These are phyloP conservation scores for Smithornis capensis DNA, from an alignment of 2,113 vertebrate species.

Conservation along the genomic window DNA sequence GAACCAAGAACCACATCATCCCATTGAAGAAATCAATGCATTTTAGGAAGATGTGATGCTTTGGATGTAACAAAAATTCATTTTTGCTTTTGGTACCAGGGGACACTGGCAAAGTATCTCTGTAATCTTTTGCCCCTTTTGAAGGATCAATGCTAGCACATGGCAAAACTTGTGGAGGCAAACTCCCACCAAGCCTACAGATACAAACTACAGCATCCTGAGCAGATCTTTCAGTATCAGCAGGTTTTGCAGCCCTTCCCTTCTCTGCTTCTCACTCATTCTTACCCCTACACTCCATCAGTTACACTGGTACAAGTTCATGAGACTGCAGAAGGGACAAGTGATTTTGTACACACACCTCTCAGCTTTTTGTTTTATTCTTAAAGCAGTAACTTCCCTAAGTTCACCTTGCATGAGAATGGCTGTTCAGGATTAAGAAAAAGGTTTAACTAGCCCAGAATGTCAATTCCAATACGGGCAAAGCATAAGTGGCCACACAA, in stretches of 20 bases:
- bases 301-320: neutral
- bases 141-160: neutral
- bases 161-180: neutral
- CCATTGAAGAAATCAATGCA: neutral
- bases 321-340: neutral
- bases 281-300: neutral
- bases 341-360: neutral
- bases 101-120: neutral
- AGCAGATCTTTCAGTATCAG: neutral
- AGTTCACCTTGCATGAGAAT: neutral
- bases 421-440: neutral
- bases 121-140: neutral
- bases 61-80: neutral
- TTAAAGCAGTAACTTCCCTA: neutral
- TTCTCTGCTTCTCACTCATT: neutral
- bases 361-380: neutral
- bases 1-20: neutral
- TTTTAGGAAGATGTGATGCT: neutral
- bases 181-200: neutral
- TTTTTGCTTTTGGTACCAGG: neutral
- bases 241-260: neutral
- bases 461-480: neutral
- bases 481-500: neutral
- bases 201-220: neutral
- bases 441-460: neutral